These are phyloP conservation scores for Probaryconus sp. DNA, from an alignment of 1,140 invertebrate species.

Conservation along the genomic window DNA sequence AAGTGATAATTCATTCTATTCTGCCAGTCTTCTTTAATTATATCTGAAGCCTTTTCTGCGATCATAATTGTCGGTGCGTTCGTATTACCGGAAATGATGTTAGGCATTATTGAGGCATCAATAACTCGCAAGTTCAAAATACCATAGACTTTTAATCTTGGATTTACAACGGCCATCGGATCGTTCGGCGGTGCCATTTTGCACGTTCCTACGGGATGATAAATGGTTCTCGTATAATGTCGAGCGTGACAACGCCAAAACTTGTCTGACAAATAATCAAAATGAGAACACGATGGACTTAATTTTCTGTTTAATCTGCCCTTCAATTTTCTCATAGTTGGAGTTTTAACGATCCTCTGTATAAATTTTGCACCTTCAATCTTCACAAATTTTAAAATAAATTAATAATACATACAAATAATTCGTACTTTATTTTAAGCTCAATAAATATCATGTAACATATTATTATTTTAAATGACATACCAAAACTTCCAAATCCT, in stretches of 20 bases:
- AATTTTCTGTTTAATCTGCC: conserved; percentile 81
- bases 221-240: conserved; percentile 84
- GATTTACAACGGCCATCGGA: conserved; percentile 81
- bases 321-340: conserved; percentile 82
- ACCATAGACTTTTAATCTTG: conserved; percentile 80
- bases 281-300: conserved; percentile 81
- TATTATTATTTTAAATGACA: conserved; percentile 45
- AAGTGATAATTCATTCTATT: too few species aligned
- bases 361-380: conserved; percentile 85
- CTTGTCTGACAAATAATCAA: conserved; percentile 80
- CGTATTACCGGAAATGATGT: conserved; percentile 83
- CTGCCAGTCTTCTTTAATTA: conserved; percentile 83
- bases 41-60: conserved; percentile 82
- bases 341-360: conserved; percentile 81
- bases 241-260: conserved; percentile 85
- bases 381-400: conserved; percentile 69
- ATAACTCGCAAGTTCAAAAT: conserved; percentile 81
- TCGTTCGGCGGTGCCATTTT: conserved; percentile 71
- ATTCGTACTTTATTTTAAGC: not conserved
- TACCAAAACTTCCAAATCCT: conserved; percentile 85
- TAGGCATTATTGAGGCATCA: conserved; percentile 87
- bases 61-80: conserved; percentile 86
- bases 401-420: not conserved
- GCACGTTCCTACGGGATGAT: conserved; percentile 80
- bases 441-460: too few species aligned